A percentile compares a stretch with the other conserved stretches of the same genome.
Evolutionary conservation across 2,888 invertebrate species (phyloP).

Genomic region (Taphrorychus bicolor): DNA sequence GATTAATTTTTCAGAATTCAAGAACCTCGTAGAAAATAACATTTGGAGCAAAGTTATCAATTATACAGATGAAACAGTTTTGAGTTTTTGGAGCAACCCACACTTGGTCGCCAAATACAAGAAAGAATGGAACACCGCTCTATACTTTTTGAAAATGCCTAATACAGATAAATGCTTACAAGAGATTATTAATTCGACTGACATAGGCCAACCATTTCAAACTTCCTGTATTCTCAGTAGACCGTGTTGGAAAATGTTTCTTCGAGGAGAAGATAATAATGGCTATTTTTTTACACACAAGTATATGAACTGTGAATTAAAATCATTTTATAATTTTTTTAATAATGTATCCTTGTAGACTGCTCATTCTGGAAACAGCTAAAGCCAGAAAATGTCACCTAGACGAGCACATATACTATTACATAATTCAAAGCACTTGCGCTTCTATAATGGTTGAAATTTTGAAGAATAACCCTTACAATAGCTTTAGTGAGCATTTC

Average conservation of each 20-base stretch:
- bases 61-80: conserved; percentile 32
- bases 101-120: not conserved
- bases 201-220: conserved; percentile 4
- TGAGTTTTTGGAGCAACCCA: not conserved
- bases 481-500: conserved; percentile 43
- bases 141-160: not conserved
- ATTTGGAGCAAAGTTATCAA: conserved; percentile 46
- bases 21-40: conserved; percentile 40
- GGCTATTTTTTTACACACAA: conserved; percentile 46
- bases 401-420: conserved; percentile 30
- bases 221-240: conserved; percentile 38
- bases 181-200: conserved; percentile 41
- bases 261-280: conserved; percentile 27
- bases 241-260: conserved; percentile 43
- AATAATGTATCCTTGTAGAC: conserved; percentile 39
- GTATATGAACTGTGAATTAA: conserved; percentile 29
- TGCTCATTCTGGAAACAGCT: conserved; percentile 45
- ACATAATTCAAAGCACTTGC: conserved; percentile 43
- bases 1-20: conserved; percentile 42
- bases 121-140: not conserved
- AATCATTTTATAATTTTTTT: not conserved
- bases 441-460: conserved; percentile 44
- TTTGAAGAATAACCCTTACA: conserved; percentile 39
- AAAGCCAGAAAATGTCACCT: conserved; percentile 44
- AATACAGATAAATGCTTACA: conserved; percentile 44